Conservation (phyloP, 1,140 invertebrate genomes). For the Holotrichia oblita region DNA sequence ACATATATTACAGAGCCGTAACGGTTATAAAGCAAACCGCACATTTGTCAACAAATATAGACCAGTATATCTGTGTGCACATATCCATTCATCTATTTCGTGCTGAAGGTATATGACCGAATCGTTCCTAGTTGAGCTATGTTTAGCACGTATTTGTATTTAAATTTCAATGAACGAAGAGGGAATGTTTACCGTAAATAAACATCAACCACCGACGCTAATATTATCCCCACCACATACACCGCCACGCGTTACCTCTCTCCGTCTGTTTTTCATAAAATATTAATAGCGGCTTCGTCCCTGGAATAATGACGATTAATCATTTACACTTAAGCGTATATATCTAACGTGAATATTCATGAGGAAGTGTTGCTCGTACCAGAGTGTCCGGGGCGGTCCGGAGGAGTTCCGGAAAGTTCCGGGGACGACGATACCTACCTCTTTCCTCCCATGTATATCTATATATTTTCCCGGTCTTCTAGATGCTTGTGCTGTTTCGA, state of each 20-base stretch:
- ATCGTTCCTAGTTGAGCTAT: neutral
- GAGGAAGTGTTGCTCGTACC: slow-evolving; percentile 45
- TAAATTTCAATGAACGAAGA: slow-evolving; percentile 51
- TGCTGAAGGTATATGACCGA: neutral
- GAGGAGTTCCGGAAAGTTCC: slow-evolving; percentile 14
- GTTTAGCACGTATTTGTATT: slow-evolving; percentile 30
- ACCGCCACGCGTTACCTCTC: neutral
- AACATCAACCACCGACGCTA: slow-evolving; percentile 47
- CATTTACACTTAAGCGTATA: slow-evolving; percentile 56
- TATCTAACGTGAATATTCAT: slow-evolving; percentile 58
- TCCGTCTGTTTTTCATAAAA: slow-evolving; percentile 54
- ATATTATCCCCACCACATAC: neutral
- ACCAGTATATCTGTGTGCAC: slow-evolving; percentile 22
- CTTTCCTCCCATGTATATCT: slow-evolving; percentile 33
- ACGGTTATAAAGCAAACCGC: slow-evolving; percentile 39
- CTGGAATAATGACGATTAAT: slow-evolving; percentile 60
- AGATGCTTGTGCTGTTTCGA: neutral
- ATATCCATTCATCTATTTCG: neutral
- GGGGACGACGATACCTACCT: neutral
- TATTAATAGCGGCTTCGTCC: slow-evolving; percentile 53
- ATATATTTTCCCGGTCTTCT: too few relatives aligned
- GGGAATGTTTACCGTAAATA: slow-evolving; percentile 55
- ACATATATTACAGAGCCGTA: slow-evolving; percentile 37
- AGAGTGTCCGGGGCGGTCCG: slow-evolving; percentile 7
- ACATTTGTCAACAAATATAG: slow-evolving; percentile 42